These are phyloP conservation scores for Dromius quadrimaculatus DNA, from an alignment of 2,888 invertebrate species.

Conservation along the genomic window DNA sequence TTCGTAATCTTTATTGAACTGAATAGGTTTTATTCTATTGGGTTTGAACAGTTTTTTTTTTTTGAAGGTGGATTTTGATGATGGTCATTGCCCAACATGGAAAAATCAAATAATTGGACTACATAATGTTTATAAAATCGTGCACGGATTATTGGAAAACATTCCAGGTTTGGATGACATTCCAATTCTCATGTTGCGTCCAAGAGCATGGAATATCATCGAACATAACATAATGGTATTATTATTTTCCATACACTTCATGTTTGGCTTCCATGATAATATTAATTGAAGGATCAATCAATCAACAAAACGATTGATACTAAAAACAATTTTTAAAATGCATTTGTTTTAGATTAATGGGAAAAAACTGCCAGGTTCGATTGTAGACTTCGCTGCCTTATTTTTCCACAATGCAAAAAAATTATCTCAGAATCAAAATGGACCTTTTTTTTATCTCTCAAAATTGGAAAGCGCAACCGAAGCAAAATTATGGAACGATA, in stretches of 20 bases:
- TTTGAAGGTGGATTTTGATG: constrained; percentile 73
- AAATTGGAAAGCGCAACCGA: constrained; percentile 76
- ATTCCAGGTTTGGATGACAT: constrained; percentile 70
- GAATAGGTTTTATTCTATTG: too few relatives aligned
- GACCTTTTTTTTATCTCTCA: constrained; percentile 80
- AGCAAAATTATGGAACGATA: constrained; percentile 77
- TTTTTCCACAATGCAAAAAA: constrained; percentile 75
- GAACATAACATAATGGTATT: constrained; percentile 74
- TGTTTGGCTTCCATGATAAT: neutral
- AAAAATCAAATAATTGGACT: constrained; percentile 74
- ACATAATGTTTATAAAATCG: constrained; percentile 72
- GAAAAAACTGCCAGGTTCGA: constrained; percentile 73
- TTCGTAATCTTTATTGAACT: too few relatives aligned
- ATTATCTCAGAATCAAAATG: constrained; percentile 70
- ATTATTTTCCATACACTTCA: constrained; percentile 15
- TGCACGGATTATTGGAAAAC: constrained; percentile 68
- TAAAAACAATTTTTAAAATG: neutral
- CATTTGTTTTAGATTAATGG: constrained; percentile 70
- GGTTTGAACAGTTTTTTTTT: too few relatives aligned
- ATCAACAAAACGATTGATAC: too few relatives aligned
- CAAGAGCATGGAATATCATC: constrained; percentile 81
- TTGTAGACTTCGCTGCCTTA: constrained; percentile 78
- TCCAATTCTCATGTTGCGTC: constrained; percentile 76
- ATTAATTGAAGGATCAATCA: constrained; percentile 1
- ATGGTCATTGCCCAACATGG: constrained; percentile 82